Base-by-base conservation (phyloP, 2,797 vertebrate genomes). In the Acomys russatus region DNA sequence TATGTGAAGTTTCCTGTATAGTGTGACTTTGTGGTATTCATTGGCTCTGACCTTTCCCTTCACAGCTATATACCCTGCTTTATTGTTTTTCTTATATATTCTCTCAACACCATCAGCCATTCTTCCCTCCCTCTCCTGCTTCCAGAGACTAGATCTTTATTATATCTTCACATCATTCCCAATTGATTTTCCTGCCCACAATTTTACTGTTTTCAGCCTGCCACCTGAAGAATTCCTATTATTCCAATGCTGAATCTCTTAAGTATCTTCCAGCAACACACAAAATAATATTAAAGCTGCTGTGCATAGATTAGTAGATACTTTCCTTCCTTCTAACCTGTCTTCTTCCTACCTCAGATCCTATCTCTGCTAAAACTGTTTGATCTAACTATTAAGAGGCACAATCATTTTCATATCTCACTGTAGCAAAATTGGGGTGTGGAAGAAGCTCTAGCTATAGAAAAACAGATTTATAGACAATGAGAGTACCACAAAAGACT, bases 211-310 rank as follows among this genome's bases (percentile, higher is more conserved):
- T 56, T 79, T 64, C 64, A 79, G 3, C n/a, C 10, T 70, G 51
- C 28, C 49, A 88, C 35, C 10, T 76, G 20, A 79, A 88, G 49
- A 74, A 94, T 74, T 44, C 14, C 15, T 84, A 30, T 73, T 79
- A 74, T 15, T 64, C 51, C 6, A 63, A 30, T 74, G 3, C 22
- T 79, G 38, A 77, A 11, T 66, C 30, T 28, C 10, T 92, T 77
- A 64, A 56, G 61, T 76, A 78, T 59, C 1, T 64, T 94, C 77
- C 25, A 78, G 20, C 90, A 88, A 51, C 25, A 54, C 51, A 9
- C 14, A 90, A 71, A 88, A 88, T 54, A 74, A 79, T 59, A 9
- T 49, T 22, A 30, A 94, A 94, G 90, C 15, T 80, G 64, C 23
- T 73, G 1, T 68, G 25, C 59, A 6, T 56, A 63, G 33, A 84